Base-by-base conservation (phyloP, 1,140 invertebrate species). In the Anoplophora glabripennis region DNA sequence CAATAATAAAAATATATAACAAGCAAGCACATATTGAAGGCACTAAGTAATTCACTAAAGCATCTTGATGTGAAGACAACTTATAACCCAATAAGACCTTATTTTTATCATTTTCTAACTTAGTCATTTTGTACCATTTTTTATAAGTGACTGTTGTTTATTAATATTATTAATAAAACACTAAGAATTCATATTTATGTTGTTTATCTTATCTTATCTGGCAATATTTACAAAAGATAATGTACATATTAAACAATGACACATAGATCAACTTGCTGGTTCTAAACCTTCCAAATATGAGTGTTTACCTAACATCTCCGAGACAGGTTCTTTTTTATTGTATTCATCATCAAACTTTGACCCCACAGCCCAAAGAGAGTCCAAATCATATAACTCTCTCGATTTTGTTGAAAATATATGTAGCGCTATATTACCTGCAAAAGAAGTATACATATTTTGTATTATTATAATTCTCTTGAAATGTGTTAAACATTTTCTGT, bases 361-460 rank as follows among this genome's bases (percentile, higher is more conserved):
- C 7, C 94, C 94, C 36, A 95, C 83, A 44, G 89, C 81, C 94
- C 94, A 98, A 15, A 97, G 75, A 7, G 88, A 89, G 79, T 98
- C 94, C 54, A 98, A 78, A 78, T 97, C 93, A 75, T 94, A 95
- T 40, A 79, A 70, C 61, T 83, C 72, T 67, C 94, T 80, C 7
- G 82, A 79, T 67, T 86, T 77, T 4, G 80, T 74, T 21, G 84
- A 85, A 76, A 96, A 94, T 61, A 97, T 83, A 70, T 98, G 94
- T n/a, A 97, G 70, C 1, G 87, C 88, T 63, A 97, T 96, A 72
- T 96, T 96, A 51, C 88, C 89, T 90, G 71, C 33, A 82, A 76
- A 49, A 48, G 45, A 28, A 40, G 11, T 5, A 46, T 46, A 17
- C 7, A 46, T 3, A 28, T 28, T 28, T 28, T 28, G 5, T 28